phyloP scores from a whole-genome alignment of 35 echinoderm and acorn worm species.

The Stichopus chloronotus region DNA sequence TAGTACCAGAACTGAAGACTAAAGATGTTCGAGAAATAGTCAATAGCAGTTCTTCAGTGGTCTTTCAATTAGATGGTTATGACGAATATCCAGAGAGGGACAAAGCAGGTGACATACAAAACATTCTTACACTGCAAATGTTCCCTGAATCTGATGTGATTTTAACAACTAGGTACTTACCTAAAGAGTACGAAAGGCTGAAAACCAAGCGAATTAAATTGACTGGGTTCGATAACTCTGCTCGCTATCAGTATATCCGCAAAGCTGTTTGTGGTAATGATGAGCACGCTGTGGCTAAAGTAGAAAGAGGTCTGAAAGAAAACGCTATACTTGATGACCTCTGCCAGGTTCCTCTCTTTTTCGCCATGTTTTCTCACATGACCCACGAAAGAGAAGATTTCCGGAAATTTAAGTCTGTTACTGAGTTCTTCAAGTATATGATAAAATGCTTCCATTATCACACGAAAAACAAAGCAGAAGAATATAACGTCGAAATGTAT shows the following conservation, averaged over 20 bases:
- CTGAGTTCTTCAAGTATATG: not conserved
- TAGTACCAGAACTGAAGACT: too few relatives aligned
- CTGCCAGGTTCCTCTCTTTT: not conserved
- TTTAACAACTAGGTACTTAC: slow-evolving; percentile 23
- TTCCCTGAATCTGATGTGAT: not conserved
- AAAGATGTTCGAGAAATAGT: too few relatives aligned
- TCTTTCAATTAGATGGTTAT: slow-evolving; percentile 1
- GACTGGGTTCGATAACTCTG: not conserved
- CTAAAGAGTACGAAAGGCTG: not conserved
- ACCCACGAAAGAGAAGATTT: too few relatives aligned
- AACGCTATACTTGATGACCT: not conserved
- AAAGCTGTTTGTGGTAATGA: not conserved
- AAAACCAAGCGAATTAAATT: not conserved
- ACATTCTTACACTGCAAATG: not conserved
- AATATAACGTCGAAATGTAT: not conserved
- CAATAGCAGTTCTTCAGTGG: not conserved
- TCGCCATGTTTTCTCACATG: too few relatives aligned
- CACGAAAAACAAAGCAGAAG: not conserved
- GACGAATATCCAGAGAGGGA: slow-evolving; percentile 30
- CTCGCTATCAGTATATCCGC: not conserved
- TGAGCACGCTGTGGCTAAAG: not conserved
- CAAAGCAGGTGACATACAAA: not conserved
- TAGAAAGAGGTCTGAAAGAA: not conserved
- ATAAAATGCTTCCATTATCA: not conserved
- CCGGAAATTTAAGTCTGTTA: not conserved